These are phyloP conservation scores for Calliphora vicina DNA, from an alignment of 1,140 invertebrate species.

Conservation along the genomic window DNA sequence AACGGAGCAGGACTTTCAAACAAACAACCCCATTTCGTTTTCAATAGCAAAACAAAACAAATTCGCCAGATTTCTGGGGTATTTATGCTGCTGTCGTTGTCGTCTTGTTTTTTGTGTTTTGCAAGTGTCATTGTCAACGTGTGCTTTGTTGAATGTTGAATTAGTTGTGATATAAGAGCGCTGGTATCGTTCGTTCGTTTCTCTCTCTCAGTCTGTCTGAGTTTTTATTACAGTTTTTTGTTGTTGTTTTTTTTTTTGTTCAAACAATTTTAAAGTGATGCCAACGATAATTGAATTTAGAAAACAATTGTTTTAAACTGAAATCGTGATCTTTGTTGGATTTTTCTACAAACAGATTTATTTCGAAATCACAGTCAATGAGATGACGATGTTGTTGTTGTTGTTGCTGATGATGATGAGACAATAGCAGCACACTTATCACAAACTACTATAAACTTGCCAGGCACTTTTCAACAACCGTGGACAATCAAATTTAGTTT, in stretches of 20 bases:
- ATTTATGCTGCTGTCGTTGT: background rate
- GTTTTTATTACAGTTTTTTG: background rate
- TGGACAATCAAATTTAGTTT: slow-evolving; percentile 5
- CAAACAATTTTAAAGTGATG: slow-evolving; percentile 18
- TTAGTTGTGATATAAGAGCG: background rate
- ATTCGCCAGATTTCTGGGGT: background rate
- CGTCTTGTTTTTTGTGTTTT: background rate
- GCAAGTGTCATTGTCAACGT: slow-evolving; percentile 31
- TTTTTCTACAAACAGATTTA: background rate
- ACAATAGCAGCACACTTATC: slow-evolving; percentile 21
- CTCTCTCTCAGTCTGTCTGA: background rate
- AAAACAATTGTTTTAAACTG: slow-evolving; percentile 24
- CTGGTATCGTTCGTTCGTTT: background rate
- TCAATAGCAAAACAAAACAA: background rate
- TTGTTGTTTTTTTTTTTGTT: background rate
- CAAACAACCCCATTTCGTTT: background rate
- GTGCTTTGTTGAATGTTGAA: slow-evolving; percentile 25
- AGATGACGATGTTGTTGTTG: background rate
- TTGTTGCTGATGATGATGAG: background rate
- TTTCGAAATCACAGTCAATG: slow-evolving; percentile 5
- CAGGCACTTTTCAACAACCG: background rate
- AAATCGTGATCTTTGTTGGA: slow-evolving; percentile 25
- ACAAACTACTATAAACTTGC: background rate
- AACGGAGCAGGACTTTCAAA: background rate
- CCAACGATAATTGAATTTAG: slow-evolving; percentile 32